Evolutionary conservation across 2,113 vertebrate species (phyloP).

Genomic region (Aythya baeri): DNA sequence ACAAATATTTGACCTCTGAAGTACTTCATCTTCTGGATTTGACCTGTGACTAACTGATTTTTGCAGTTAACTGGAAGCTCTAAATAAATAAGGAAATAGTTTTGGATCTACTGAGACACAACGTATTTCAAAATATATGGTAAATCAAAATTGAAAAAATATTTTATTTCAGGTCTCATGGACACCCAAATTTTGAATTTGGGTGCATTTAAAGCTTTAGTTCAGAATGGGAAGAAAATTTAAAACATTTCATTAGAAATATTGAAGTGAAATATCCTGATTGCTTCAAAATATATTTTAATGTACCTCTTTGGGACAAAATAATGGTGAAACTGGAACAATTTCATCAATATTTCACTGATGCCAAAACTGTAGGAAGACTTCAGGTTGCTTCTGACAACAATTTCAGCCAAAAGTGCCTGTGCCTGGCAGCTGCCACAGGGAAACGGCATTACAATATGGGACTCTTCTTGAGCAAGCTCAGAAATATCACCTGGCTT

Average conservation of each 20-base stretch:
- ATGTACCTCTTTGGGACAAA: neutral
- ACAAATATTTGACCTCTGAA: slow-evolving; percentile 48
- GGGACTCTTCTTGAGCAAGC: neutral
- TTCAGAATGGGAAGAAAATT: neutral
- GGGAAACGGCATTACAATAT: neutral
- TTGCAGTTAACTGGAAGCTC: slow-evolving; percentile 6
- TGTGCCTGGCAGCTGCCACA: neutral
- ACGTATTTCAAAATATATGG: neutral
- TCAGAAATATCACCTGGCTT: neutral
- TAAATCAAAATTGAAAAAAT: neutral
- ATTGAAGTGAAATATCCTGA: neutral
- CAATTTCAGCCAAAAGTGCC: neutral
- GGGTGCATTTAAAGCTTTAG: neutral
- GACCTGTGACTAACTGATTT: slow-evolving; percentile 9
- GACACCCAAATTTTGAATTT: neutral
- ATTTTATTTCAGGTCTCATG: neutral
- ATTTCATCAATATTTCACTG: neutral
- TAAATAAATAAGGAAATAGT: neutral
- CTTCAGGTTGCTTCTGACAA: neutral
- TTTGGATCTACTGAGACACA: neutral
- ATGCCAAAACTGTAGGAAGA: neutral
- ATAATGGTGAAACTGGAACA: neutral
- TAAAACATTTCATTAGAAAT: neutral
- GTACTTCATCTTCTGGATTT: neutral
- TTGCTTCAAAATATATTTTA: neutral